A percentile compares a stretch with the other conserved stretches of the same genome.
Conservation (phyloP, 2,113 vertebrate species). For the Scolopax mira region DNA sequence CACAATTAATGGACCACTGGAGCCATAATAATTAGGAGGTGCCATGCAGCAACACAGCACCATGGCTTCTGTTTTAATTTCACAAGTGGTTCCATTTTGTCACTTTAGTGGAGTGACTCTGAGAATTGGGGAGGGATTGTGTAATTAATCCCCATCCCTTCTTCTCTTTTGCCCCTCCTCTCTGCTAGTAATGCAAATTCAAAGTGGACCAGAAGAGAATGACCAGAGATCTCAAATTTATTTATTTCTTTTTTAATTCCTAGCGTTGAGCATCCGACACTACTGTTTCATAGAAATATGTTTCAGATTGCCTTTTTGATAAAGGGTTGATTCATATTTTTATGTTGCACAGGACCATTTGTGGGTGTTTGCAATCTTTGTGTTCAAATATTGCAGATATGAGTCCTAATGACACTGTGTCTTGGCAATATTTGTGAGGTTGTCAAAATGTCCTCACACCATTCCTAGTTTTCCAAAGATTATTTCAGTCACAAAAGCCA, state of each 20-base stretch:
- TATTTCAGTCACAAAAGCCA: not conserved
- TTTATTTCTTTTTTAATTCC: not conserved
- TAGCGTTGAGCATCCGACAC: not conserved
- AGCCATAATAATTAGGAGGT: not conserved
- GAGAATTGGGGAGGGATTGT: not conserved
- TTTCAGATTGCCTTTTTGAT: not conserved
- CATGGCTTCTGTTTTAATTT: not conserved
- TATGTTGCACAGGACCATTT: not conserved
- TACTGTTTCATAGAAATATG: not conserved
- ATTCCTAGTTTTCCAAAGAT: not conserved
- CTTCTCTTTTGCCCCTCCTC: not conserved
- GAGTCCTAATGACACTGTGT: rapidly evolving
- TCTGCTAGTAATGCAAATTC: not conserved
- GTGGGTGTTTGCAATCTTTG: not conserved
- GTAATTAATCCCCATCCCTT: not conserved
- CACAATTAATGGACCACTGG: not conserved
- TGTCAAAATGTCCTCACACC: not conserved
- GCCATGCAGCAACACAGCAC: not conserved
- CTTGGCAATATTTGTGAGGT: not conserved
- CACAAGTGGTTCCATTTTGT: not conserved
- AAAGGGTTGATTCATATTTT: not conserved
- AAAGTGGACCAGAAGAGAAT: not conserved
- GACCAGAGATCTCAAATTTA: not conserved
- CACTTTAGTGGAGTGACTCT: not conserved
- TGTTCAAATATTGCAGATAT: not conserved